A percentile compares a stretch with the other conserved stretches of the same genome.
These are phyloP conservation scores for Blastomussa wellsi DNA, from an alignment of 92 coral and sea anemone species.

Conservation along the genomic window DNA sequence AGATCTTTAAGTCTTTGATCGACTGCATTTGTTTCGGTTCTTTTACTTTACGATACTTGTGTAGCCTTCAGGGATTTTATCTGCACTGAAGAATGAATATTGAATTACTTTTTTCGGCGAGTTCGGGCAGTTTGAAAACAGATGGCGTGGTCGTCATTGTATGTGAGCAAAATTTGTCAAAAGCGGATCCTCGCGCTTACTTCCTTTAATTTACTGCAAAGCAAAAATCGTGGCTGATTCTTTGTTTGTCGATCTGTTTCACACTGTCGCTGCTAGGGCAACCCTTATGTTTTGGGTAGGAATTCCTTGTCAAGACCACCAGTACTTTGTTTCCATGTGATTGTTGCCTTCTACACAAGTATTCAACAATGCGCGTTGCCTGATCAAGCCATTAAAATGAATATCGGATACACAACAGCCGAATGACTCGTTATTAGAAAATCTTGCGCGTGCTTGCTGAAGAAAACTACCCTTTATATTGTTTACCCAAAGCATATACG, in stretches of 20 bases:
- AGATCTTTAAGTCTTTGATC: slow-evolving; percentile 21
- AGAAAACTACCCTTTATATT: neutral
- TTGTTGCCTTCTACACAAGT: slow-evolving; percentile 29
- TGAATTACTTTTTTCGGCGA: slow-evolving; percentile 28
- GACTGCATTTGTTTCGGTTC: slow-evolving; percentile 19
- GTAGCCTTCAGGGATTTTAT: slow-evolving; percentile 43
- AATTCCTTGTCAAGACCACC: slow-evolving; percentile 33
- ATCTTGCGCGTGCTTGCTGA: slow-evolving; percentile 3
- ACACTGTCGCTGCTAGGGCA: slow-evolving; percentile 23
- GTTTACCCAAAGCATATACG: slow-evolving; percentile 19
- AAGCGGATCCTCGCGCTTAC: slow-evolving; percentile 14
- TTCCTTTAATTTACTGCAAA: slow-evolving; percentile 35
- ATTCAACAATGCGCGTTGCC: slow-evolving; percentile 38
- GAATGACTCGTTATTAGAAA: slow-evolving; percentile 5
- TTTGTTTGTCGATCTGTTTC: slow-evolving; percentile 18
- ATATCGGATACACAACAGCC: slow-evolving; percentile 16
- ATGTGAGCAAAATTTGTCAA: slow-evolving; percentile 11
- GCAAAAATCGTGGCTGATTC: slow-evolving; percentile 25
- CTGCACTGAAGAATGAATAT: slow-evolving; percentile 26
- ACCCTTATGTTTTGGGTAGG: slow-evolving; percentile 35
- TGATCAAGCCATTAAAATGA: slow-evolving; percentile 22
- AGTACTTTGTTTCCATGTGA: slow-evolving; percentile 34
- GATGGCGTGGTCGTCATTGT: slow-evolving; percentile 27
- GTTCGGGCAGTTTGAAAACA: slow-evolving; percentile 30
- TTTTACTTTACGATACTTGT: slow-evolving; percentile 8